Evolutionary conservation across 2,888 invertebrate genomes (phyloP), one percentile per base, ranked within the genome.

Genomic region (Cryptus armator): DNA sequence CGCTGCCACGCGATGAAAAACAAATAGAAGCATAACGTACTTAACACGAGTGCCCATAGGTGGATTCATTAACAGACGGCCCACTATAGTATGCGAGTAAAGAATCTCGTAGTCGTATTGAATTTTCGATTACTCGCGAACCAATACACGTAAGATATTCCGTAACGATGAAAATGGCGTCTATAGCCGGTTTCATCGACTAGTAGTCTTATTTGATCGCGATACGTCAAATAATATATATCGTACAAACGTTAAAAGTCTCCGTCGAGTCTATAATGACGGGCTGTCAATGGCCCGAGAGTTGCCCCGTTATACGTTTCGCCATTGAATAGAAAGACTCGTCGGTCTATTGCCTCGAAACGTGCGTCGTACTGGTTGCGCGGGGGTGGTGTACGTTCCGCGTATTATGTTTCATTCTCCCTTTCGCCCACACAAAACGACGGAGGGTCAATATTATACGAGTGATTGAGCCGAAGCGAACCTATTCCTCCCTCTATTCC

Each of bases 361-460:
- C 83, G 89, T 88, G n/a, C n/a, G n/a, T 90, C 90, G 90, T 43
- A 46, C 71, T 70, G 70, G 62, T 81, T 56, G 76, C 71, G 86
- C 79, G 86, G 81, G 80, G 83, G 86, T 87, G 83, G 86, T 87
- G 86, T 87, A 78, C 78, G 79, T 89, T 84, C 82, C 88, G 81
- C 80, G 91, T 91, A 92, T 92, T 92, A 91, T 91, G 90, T 91
- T 91, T 90, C 91, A 90, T 91, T 91, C 89, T 88, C 88, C 90
- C 89, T 88, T 88, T 82, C 88, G 84, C 84, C 37, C 29, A 44
- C 24, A 68, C 75, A 71, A 86, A 37, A 84, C 79, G 85, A 71
- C 37, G 70, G 87, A 92, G 91, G 92, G 92, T 93, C 93, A 93
- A 93, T 92, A 93, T 93, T 93, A 91, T 92, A 78, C 90, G 90